Conservation (phyloP, 2,888 invertebrate species). For the Polydrusus cervinus region DNA sequence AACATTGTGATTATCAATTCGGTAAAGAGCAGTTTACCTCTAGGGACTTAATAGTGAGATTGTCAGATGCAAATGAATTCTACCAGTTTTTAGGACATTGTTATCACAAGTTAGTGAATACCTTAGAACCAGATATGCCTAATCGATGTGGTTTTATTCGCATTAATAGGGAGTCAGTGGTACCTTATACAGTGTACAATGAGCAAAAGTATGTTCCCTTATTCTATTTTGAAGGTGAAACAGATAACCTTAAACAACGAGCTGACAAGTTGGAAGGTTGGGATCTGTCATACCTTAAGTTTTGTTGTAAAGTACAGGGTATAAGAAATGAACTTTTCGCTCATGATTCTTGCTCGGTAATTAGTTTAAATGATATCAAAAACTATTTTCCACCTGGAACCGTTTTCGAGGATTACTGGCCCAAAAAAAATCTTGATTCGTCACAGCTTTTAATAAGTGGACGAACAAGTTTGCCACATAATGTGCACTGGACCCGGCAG, state of each 20-base stretch:
- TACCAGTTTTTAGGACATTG: constrained; percentile 93
- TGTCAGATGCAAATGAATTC: constrained; percentile 92
- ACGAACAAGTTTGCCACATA: constrained; percentile 70
- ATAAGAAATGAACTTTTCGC: constrained; percentile 93
- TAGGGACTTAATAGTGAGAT: constrained; percentile 91
- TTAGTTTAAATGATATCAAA: constrained; percentile 91
- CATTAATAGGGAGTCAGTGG: constrained; percentile 94
- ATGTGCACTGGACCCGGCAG: constrained; percentile 86
- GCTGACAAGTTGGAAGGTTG: constrained; percentile 92
- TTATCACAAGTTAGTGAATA: constrained; percentile 84
- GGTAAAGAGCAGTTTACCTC: constrained; percentile 90
- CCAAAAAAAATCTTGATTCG: constrained; percentile 89
- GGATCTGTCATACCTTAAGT: constrained; percentile 94
- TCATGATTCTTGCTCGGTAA: constrained; percentile 92
- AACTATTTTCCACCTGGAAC: constrained; percentile 93
- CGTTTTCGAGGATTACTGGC: constrained; percentile 95
- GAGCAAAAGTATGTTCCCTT: constrained; percentile 91
- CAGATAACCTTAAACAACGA: constrained; percentile 91
- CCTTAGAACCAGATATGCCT: constrained; percentile 78
- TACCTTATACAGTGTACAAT: constrained; percentile 91
- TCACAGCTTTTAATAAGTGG: constrained; percentile 80
- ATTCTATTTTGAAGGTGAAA: constrained; percentile 93
- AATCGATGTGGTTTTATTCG: constrained; percentile 93
- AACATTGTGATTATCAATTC: constrained; percentile 93
- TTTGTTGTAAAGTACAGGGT: constrained; percentile 95